Conservation (phyloP, 1,140 invertebrate species). For the Dendroctonus valens region DNA sequence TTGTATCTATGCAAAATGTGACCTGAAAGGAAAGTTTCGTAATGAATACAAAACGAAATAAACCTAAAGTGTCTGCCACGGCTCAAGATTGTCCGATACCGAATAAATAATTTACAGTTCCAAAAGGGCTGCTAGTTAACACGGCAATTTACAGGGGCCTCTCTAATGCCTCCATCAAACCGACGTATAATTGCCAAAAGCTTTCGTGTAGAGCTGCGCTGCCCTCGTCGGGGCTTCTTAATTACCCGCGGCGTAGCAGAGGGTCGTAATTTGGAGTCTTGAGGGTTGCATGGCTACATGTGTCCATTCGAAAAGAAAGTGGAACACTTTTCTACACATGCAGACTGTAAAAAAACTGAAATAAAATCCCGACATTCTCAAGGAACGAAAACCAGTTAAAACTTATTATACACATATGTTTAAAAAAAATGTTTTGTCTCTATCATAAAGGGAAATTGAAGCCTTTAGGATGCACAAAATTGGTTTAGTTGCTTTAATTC, state of each 20-base stretch:
- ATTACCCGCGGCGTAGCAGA: conserved; percentile 9
- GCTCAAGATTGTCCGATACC: not conserved
- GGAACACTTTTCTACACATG: too few species aligned
- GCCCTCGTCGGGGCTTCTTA: conserved; percentile 25
- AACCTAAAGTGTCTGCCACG: not conserved
- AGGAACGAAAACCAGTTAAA: too few species aligned
- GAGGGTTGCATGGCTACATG: not conserved
- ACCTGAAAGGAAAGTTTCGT: not conserved
- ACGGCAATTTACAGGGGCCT: conserved; percentile 19
- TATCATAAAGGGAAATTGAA: too few species aligned
- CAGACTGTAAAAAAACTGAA: too few species aligned
- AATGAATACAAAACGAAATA: not conserved
- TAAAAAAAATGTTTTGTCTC: too few species aligned
- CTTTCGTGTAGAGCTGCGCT: conserved; percentile 14
- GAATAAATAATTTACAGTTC: conserved; percentile 23
- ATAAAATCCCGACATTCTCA: too few species aligned
- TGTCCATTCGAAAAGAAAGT: too few species aligned
- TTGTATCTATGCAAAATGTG: conserved; percentile 2
- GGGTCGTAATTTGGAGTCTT: conserved; percentile 14
- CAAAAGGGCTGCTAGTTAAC: conserved; percentile 15
- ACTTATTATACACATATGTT: too few species aligned
- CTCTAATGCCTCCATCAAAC: conserved; percentile 27
- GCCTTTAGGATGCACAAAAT: too few species aligned
- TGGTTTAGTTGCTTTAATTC: too few species aligned
- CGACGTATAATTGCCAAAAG: conserved; percentile 28